Conservation (phyloP, 2,113 vertebrate species). For the Elephas maximus region DNA sequence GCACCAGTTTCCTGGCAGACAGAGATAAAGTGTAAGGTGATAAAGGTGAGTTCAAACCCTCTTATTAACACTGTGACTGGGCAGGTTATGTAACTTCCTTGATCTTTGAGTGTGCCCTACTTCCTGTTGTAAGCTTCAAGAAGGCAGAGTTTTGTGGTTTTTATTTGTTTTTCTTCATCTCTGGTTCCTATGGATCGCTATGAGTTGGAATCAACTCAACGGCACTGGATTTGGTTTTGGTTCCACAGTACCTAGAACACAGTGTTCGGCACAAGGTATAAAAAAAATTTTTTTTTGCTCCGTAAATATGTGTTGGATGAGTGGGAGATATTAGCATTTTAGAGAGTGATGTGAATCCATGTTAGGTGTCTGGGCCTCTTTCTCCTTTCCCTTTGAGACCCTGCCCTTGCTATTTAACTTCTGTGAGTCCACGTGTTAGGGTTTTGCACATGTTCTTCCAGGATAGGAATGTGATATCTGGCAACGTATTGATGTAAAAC, state of each 20-base stretch:
- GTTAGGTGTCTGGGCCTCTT: not conserved
- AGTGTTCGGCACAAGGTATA: not conserved
- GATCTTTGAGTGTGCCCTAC: not conserved
- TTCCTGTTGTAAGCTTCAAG: not conserved
- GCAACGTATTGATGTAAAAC: conserved; percentile 13
- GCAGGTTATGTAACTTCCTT: not conserved
- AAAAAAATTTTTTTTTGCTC: not conserved
- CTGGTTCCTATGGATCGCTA: not conserved
- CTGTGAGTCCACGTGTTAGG: not conserved
- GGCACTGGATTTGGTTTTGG: too few relatives aligned
- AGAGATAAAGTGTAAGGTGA: not conserved
- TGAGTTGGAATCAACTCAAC: too few relatives aligned
- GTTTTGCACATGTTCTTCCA: conserved; percentile 40
- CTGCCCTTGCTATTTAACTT: not conserved
- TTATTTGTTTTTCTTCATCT: not conserved
- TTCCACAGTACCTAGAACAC: not conserved
- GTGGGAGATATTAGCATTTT: not conserved
- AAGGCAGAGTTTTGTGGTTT: not conserved
- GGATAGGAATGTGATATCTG: not conserved
- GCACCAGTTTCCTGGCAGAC: not conserved
- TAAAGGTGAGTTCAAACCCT: not conserved
- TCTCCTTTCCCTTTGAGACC: not conserved
- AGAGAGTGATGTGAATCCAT: conserved; percentile 28
- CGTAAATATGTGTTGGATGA: not conserved
- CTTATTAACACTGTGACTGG: not conserved